Conservation (phyloP, 2,888 invertebrate genomes). For the Tupiocoris notatus region DNA sequence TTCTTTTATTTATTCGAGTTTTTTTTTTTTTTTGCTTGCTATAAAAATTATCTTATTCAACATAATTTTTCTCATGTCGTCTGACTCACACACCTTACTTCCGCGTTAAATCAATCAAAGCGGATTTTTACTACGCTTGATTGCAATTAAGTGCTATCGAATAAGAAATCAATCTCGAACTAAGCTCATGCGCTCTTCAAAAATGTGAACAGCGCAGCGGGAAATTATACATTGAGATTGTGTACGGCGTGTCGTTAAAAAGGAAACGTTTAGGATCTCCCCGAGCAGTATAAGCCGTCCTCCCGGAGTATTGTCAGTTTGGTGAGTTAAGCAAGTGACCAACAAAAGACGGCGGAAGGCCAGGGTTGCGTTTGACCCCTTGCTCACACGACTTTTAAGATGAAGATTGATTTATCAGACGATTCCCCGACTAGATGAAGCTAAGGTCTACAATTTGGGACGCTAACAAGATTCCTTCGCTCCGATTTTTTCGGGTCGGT, state of each 20-base stretch:
- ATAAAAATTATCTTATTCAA: too few relatives aligned
- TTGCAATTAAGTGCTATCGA: too few relatives aligned
- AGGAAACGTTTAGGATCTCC: background rate
- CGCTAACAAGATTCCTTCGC: too few relatives aligned
- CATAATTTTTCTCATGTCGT: too few relatives aligned
- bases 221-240: background rate
- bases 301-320: background rate
- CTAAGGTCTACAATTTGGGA: background rate
- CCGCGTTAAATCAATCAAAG: too few relatives aligned
- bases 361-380: background rate
- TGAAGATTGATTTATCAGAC: background rate
- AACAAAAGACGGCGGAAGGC: background rate
- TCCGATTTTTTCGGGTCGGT: too few relatives aligned
- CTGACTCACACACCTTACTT: too few relatives aligned
- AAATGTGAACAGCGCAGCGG: background rate
- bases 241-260: background rate
- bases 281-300: background rate
- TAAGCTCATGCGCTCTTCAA: too few relatives aligned
- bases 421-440: background rate
- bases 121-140: too few relatives aligned
- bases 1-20: too few relatives aligned
- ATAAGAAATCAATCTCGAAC: too few relatives aligned
- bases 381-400: background rate
- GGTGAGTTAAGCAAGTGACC: background rate
- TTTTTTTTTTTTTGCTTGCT: too few relatives aligned